Evolutionary conservation across 2,113 vertebrate genomes (phyloP).

Genomic region (Gymnocephalus cernua): DNA sequence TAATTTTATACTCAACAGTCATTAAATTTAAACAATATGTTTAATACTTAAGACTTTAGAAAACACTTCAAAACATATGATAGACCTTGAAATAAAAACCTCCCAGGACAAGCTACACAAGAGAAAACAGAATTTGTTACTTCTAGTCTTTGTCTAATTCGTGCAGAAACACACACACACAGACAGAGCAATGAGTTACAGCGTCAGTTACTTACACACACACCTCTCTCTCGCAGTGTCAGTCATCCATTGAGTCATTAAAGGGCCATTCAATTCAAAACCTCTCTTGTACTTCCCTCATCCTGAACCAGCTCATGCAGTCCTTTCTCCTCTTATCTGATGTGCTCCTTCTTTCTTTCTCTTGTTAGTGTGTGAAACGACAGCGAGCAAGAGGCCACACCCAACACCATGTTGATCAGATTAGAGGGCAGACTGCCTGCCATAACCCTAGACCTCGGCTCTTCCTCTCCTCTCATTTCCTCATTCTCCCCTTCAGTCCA

Average conservation of each 20-base stretch:
- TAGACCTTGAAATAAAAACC: neutral
- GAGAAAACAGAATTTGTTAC: neutral
- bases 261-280: conserved; percentile 13
- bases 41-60: neutral
- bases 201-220: conserved; percentile 54
- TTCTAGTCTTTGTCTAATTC: neutral
- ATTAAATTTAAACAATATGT: neutral
- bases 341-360: neutral
- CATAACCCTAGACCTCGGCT: conserved; percentile 71
- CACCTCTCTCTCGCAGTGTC: neutral
- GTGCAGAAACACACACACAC: conserved; percentile 5
- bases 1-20: neutral
- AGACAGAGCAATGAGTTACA: neutral
- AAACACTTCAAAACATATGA: neutral
- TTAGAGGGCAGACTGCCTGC: conserved; percentile 78
- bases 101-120: neutral
- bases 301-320: conserved; percentile 15
- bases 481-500: conserved; percentile 17
- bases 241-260: conserved; percentile 39
- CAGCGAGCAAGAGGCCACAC: conserved; percentile 74
- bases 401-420: conserved; percentile 79
- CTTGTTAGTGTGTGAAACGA: conserved; percentile 31
- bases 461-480: conserved; percentile 69
- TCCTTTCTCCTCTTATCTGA: conserved; percentile 33
- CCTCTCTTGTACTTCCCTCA: conserved; percentile 17